These are phyloP conservation scores for Ceratosolen solmsi DNA, from an alignment of 1,140 invertebrate species.

Conservation along the genomic window DNA sequence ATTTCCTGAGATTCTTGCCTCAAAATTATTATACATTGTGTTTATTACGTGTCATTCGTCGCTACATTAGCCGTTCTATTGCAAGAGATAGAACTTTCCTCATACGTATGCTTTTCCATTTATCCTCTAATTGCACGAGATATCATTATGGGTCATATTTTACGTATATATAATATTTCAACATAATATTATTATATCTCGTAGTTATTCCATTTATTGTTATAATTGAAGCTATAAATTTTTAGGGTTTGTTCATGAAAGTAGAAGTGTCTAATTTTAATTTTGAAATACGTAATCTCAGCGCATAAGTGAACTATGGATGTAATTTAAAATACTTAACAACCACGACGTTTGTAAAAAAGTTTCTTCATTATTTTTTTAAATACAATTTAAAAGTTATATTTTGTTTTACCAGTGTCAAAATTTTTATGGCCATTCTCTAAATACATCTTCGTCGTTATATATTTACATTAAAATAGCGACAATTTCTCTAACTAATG, in stretches of 20 bases:
- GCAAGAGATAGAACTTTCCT: slow-evolving; percentile 17
- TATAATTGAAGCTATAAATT: not conserved
- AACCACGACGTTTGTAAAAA: not conserved
- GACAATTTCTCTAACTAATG: too few relatives aligned
- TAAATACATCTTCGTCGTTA: slow-evolving; percentile 22
- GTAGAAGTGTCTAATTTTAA: slow-evolving; percentile 8
- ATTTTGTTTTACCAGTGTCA: not conserved
- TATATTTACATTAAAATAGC: not conserved
- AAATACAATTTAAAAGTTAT: slow-evolving; percentile 33
- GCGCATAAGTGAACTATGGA: not conserved
- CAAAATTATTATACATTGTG: not conserved
- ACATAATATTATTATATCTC: slow-evolving; percentile 12
- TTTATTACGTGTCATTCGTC: slow-evolving; percentile 3
- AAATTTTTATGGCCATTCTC: not conserved
- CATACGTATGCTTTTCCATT: not conserved
- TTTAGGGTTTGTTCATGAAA: not conserved
- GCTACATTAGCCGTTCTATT: not conserved
- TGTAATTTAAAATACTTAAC: slow-evolving; percentile 42
- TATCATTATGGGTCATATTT: slow-evolving; percentile 13
- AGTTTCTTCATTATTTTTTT: slow-evolving; percentile 27
- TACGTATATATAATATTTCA: not conserved
- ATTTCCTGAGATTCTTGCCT: not conserved
- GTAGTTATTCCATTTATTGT: not conserved
- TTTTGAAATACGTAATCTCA: not conserved
- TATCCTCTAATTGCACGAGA: not conserved